A percentile compares a stretch with the other conserved stretches of the same genome.
phyloP scores from a whole-genome alignment of 92 coral and sea anemone species.

The Isaurus tuberculatus region DNA sequence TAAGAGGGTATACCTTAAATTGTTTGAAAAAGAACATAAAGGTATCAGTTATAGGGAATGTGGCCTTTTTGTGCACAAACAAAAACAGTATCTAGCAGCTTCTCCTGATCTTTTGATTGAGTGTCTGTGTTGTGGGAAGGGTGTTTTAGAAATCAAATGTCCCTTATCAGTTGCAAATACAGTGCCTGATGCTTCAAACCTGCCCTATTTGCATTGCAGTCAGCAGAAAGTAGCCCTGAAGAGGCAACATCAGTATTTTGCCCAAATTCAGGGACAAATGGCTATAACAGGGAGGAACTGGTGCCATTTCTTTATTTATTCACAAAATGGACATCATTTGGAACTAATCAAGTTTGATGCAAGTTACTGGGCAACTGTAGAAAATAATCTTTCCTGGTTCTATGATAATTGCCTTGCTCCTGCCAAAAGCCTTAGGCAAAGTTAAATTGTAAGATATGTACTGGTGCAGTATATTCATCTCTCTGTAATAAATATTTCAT shows the following conservation, averaged over 20 bases:
- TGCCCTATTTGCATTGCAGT: constrained; percentile 39
- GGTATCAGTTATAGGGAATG: constrained; percentile 53
- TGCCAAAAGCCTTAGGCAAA: constrained; percentile 2
- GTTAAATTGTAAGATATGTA: background rate
- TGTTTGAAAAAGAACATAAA: constrained; percentile 45
- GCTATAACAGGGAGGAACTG: constrained; percentile 45
- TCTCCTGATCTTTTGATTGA: constrained; percentile 57
- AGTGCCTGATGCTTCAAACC: constrained; percentile 40
- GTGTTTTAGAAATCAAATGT: constrained; percentile 58
- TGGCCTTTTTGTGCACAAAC: constrained; percentile 55
- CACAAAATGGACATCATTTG: constrained; percentile 40
- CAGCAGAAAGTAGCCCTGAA: constrained; percentile 44
- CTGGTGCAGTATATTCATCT: background rate
- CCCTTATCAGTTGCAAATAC: constrained; percentile 62
- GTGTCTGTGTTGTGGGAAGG: constrained; percentile 63
- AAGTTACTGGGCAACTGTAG: constrained; percentile 54
- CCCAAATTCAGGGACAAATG: constrained; percentile 56
- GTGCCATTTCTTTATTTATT: constrained; percentile 52
- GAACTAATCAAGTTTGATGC: constrained; percentile 50
- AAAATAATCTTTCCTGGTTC: constrained; percentile 59
- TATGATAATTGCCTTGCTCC: constrained; percentile 50
- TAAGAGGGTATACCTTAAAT: constrained; percentile 27
- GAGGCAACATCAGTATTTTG: constrained; percentile 44
- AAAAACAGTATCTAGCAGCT: constrained; percentile 45
- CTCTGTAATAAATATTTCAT: background rate